Percentiles rank a stretch among this genome's conserved stretches.
phyloP scores from a whole-genome alignment of 2,797 vertebrate species.

The Pseudopleuronectes americanus region DNA sequence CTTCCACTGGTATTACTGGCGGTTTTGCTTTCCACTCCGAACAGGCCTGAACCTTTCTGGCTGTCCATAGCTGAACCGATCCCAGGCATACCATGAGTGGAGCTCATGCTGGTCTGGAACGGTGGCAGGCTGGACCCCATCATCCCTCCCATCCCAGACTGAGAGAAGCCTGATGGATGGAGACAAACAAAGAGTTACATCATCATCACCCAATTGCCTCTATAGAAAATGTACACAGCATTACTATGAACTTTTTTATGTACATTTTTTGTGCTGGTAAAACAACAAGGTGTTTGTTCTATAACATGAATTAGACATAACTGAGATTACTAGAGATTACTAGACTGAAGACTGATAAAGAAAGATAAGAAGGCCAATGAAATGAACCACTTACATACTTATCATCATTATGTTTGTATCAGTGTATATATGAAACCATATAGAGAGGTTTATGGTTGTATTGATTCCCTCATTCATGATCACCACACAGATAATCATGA shows the following conservation, averaged over 20 bases:
- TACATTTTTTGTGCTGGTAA: not conserved
- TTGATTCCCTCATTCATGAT: too few species aligned
- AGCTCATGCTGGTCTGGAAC: conserved; percentile 75
- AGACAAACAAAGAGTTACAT: conserved; percentile 32
- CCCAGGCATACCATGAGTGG: conserved; percentile 62
- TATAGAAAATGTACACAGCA: not conserved
- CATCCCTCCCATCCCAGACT: conserved; percentile 73
- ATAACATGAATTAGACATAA: too few species aligned
- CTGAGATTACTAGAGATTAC: too few species aligned
- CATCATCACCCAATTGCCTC: conserved; percentile 5
- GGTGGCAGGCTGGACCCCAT: conserved; percentile 73
- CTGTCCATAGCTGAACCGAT: conserved; percentile 65
- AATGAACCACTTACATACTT: too few species aligned
- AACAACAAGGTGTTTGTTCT: not conserved
- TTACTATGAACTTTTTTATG: not conserved
- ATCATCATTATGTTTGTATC: too few species aligned
- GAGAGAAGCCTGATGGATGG: conserved; percentile 76
- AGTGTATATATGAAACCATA: too few species aligned
- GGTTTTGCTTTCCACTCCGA: conserved; percentile 75
- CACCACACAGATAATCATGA: too few species aligned
- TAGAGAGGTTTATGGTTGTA: too few species aligned
- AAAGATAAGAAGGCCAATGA: too few species aligned
- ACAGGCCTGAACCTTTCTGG: conserved; percentile 74
- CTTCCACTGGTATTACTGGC: conserved; percentile 60
- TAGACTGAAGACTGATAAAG: too few species aligned